Evolutionary conservation across 2,797 vertebrate genomes (phyloP).

Genomic region (Okamejei kenojei): DNA sequence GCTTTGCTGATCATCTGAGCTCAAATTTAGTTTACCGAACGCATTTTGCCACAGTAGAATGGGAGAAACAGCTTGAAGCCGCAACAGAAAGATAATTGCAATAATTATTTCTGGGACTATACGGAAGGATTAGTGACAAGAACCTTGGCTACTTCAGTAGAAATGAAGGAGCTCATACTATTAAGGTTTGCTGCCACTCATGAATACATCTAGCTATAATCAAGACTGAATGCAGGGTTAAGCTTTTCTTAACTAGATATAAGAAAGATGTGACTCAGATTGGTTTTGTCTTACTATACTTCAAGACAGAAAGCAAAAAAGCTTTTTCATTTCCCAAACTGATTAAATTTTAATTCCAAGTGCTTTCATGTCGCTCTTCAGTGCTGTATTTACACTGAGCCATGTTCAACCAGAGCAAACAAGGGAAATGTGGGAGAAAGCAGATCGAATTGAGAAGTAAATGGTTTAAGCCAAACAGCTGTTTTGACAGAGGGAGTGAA

Average conservation of each 20-base stretch:
- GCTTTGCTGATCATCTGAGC: neutral
- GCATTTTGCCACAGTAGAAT: neutral
- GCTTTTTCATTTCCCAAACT: neutral
- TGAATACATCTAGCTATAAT: neutral
- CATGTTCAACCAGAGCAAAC: neutral
- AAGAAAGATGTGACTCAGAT: neutral
- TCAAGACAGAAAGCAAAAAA: neutral
- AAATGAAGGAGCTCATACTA: neutral
- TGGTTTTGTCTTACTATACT: neutral
- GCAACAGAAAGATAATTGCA: neutral
- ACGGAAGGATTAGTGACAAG: neutral
- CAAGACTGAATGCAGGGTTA: neutral
- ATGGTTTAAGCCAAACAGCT: neutral
- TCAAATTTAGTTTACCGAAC: neutral
- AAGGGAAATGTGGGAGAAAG: neutral
- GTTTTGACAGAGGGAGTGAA: neutral
- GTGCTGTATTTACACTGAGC: neutral
- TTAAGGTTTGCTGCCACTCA: neutral
- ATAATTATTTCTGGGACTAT: neutral
- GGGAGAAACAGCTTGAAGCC: neutral
- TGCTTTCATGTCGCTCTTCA: neutral
- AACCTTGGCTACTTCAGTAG: neutral
- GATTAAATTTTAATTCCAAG: slow-evolving; percentile 29
- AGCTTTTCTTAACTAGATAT: neutral
- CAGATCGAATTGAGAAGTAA: neutral